Evolutionary conservation across 2,113 vertebrate genomes (phyloP).

Genomic region (Taxidea taxus): DNA sequence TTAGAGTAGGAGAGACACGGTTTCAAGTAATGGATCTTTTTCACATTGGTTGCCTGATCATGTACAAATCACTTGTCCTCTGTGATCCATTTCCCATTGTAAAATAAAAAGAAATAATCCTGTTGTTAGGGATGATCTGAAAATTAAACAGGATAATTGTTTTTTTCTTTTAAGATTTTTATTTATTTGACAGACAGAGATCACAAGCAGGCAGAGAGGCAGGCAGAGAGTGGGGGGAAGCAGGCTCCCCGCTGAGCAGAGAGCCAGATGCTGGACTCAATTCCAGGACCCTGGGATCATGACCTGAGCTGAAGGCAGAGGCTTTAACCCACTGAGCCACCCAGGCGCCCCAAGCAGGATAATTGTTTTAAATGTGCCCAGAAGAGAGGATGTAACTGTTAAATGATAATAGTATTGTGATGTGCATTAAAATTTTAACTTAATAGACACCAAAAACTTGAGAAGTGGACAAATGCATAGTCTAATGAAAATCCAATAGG

Average conservation of each 20-base stretch:
- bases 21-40: neutral
- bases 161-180: too few species aligned
- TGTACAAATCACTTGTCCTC: neutral
- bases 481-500: neutral
- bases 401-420: neutral
- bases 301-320: too few species aligned
- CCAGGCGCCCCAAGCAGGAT: too few species aligned
- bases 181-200: too few species aligned
- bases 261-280: too few species aligned
- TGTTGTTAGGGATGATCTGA: neutral
- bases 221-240: too few species aligned
- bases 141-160: neutral
- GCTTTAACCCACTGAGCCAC: too few species aligned
- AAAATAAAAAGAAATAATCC: neutral
- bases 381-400: neutral
- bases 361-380: neutral
- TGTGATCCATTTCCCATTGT: neutral
- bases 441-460: neutral
- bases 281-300: too few species aligned
- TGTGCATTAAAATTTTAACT: neutral
- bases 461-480: rapidly evolving
- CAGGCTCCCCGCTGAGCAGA: too few species aligned
- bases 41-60: neutral
- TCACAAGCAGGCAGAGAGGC: too few species aligned
- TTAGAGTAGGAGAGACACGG: neutral